phyloP scores from a whole-genome alignment of 2,888 invertebrate species.

The Dioctria linearis region DNA sequence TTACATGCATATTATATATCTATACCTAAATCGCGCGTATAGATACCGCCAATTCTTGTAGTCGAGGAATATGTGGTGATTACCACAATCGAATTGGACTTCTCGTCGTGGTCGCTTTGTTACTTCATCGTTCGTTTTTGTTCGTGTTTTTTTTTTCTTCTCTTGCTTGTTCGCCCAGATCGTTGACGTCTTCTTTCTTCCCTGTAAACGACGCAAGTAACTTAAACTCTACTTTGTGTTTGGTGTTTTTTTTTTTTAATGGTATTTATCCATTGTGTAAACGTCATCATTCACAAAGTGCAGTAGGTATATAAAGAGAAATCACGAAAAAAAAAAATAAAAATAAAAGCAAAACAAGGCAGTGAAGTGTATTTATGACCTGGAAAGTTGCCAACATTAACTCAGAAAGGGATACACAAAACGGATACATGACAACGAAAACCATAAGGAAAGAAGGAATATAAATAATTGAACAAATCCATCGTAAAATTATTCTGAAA shows the following conservation, averaged over 20 bases:
- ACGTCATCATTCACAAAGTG: constrained; percentile 20
- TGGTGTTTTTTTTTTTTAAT: background rate
- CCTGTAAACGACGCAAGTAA: too few species aligned
- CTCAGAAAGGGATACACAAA: constrained; percentile 22
- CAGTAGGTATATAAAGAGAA: background rate
- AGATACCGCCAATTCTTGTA: background rate
- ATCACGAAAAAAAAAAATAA: constrained; percentile 27
- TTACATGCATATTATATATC: background rate
- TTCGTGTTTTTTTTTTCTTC: constrained; percentile 10
- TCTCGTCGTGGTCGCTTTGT: constrained; percentile 28
- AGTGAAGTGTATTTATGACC: constrained; percentile 47
- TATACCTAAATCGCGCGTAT: constrained; percentile 29
- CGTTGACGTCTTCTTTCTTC: too few species aligned
- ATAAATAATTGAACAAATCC: constrained; percentile 23
- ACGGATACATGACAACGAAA: background rate
- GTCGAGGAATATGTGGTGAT: constrained; percentile 25
- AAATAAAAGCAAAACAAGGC: background rate
- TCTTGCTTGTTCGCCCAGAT: constrained; percentile 3
- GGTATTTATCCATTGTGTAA: constrained; percentile 40
- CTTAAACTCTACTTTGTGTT: background rate
- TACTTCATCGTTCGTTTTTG: background rate
- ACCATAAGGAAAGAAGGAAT: constrained; percentile 9
- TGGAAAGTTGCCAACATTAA: constrained; percentile 43
- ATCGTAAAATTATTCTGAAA: background rate
- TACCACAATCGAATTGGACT: constrained; percentile 47